These are phyloP conservation scores for Artibeus jamaicensis DNA, from an alignment of 2,797 vertebrate genomes.

Conservation along the genomic window DNA sequence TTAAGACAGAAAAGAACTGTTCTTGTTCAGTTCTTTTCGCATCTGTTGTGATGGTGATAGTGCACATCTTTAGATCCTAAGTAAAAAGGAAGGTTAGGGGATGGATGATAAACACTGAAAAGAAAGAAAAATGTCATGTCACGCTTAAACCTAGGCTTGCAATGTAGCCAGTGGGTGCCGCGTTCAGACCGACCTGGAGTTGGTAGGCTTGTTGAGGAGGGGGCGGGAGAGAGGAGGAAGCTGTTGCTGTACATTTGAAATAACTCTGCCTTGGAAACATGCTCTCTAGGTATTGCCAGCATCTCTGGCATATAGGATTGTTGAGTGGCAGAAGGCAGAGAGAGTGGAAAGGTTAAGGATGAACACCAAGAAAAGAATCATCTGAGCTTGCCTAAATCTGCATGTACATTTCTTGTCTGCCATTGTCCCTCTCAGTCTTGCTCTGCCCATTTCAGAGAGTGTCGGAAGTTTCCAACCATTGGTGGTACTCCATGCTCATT, in stretches of 20 bases:
- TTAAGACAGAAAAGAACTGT: neutral
- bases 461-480: constrained; percentile 93
- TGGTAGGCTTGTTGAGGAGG: rapidly evolving
- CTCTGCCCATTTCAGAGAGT: constrained; percentile 88
- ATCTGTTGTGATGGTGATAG: neutral
- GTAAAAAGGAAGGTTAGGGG: neutral
- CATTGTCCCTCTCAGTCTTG: constrained; percentile 47
- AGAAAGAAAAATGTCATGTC: neutral
- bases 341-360: neutral
- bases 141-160: neutral
- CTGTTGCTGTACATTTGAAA: neutral
- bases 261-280: neutral
- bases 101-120: neutral
- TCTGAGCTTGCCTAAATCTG: neutral
- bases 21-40: neutral
- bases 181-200: neutral
- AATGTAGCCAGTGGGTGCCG: rapidly evolving
- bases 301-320: neutral
- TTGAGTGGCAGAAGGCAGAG: neutral
- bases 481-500: constrained; percentile 99
- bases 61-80: neutral
- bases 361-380: neutral
- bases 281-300: neutral
- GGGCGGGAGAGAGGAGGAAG: neutral
- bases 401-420: neutral